Percentiles rank a stretch among this genome's conserved stretches.
These are phyloP conservation scores for Enteromius fasciolatus DNA, from an alignment of 2,797 vertebrate species.

Conservation along the genomic window DNA sequence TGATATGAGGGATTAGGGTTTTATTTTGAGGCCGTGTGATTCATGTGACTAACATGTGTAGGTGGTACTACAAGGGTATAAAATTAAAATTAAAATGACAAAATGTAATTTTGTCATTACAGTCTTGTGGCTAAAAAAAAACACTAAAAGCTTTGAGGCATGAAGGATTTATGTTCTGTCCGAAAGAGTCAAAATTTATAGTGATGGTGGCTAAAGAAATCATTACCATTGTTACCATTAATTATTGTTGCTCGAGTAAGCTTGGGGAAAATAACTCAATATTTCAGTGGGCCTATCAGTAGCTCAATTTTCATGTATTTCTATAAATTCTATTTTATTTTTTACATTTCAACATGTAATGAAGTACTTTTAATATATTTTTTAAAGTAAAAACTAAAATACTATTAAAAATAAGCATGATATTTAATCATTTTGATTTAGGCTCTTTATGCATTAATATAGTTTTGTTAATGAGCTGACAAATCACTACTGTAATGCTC, in stretches of 20 bases:
- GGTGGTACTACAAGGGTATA: constrained; percentile 5
- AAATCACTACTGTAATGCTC: neutral
- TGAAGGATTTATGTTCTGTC: constrained; percentile 57
- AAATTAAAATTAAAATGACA: too few relatives aligned
- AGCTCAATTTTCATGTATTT: neutral
- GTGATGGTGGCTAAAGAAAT: neutral
- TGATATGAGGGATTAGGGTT: constrained; percentile 16
- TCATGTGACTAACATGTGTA: constrained; percentile 42
- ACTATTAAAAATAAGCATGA: neutral
- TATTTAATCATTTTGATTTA: neutral
- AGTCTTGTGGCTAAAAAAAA: constrained; percentile 63
- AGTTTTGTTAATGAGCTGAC: neutral
- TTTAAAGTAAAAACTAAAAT: neutral
- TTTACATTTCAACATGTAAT: neutral
- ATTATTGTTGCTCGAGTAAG: neutral
- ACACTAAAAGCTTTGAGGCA: constrained; percentile 50
- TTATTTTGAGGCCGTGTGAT: constrained; percentile 33
- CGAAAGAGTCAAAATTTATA: constrained; percentile 63
- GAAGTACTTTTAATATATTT: neutral
- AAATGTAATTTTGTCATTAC: constrained; percentile 24
- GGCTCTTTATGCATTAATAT: neutral
- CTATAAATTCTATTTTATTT: neutral
- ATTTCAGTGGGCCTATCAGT: neutral
- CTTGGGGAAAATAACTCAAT: neutral
- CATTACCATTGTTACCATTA: neutral